phyloP scores from a whole-genome alignment of 2,113 vertebrate genomes.

The Cyanocitta stelleri region DNA sequence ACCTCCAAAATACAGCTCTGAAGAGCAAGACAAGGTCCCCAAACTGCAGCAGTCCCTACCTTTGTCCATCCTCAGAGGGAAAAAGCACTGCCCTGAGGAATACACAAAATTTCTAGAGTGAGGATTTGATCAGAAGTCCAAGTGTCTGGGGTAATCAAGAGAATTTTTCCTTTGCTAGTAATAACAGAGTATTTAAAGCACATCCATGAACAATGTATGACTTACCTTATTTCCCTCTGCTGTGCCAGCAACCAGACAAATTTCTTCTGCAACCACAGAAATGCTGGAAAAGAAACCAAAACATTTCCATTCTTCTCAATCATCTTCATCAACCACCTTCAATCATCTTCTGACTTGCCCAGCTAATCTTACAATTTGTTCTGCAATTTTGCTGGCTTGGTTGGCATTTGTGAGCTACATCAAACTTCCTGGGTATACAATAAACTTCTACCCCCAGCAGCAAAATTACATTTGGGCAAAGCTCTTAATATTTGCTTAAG shows the following conservation, averaged over 20 bases:
- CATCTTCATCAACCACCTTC: neutral
- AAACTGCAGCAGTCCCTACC: neutral
- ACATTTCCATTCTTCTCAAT: neutral
- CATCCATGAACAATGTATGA: neutral
- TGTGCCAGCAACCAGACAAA: neutral
- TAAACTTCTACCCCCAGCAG: neutral
- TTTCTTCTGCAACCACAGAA: neutral
- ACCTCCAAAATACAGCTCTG: neutral
- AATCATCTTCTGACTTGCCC: neutral
- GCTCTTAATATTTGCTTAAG: neutral
- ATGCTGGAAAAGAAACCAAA: slow-evolving; percentile 10
- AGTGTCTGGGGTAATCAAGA: neutral
- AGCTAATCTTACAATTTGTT: neutral
- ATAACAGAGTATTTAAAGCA: neutral
- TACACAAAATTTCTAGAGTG: neutral
- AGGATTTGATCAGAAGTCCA: neutral
- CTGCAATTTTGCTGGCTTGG: neutral
- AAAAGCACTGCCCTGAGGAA: neutral
- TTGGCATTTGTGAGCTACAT: neutral
- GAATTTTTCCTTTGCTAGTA: neutral
- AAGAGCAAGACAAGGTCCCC: neutral
- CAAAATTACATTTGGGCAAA: neutral
- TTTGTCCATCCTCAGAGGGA: neutral
- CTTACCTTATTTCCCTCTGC: neutral
- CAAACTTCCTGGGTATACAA: neutral